Conservation (phyloP, 2,888 invertebrate species). For the Eupithecia vulgata region DNA sequence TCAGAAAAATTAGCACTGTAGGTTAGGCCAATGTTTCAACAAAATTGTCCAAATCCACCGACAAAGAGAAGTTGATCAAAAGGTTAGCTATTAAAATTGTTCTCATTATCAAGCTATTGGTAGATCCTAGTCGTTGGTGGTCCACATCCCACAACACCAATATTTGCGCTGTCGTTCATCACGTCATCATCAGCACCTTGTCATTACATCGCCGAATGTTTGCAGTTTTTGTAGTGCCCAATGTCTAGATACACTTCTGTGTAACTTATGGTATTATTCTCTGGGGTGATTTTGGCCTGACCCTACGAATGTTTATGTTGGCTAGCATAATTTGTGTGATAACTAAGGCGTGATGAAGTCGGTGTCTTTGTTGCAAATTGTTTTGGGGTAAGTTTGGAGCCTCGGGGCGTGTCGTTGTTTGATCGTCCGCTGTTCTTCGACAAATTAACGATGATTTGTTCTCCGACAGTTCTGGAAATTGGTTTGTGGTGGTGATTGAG, state of each 20-base stretch:
- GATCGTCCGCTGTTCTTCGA: constrained; percentile 59
- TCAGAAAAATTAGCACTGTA: neutral
- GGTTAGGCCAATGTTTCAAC: neutral
- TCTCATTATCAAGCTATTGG: neutral
- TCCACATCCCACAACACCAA: constrained; percentile 60
- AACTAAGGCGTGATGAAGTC: constrained; percentile 29
- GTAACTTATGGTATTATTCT: constrained; percentile 6
- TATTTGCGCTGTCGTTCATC: constrained; percentile 66
- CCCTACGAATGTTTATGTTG: neutral
- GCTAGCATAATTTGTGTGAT: constrained; percentile 26
- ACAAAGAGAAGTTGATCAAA: neutral
- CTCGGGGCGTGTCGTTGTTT: constrained; percentile 59
- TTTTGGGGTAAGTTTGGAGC: constrained; percentile 25
- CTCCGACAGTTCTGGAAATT: constrained; percentile 25
- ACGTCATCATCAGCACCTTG: constrained; percentile 58
- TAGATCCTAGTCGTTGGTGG: constrained; percentile 55
- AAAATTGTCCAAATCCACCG: neutral
- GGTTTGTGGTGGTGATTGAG: constrained; percentile 28
- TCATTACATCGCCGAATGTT: constrained; percentile 65
- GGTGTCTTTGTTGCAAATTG: constrained; percentile 37
- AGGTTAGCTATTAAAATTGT: neutral
- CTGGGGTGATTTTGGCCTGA: constrained; percentile 17
- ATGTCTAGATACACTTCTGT: neutral
- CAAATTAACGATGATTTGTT: constrained; percentile 69
- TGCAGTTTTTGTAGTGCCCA: constrained; percentile 24